A percentile compares a stretch with the other conserved stretches of the same genome.
Conservation (phyloP, 2,888 invertebrate species). For the Deilephila elpenor region DNA sequence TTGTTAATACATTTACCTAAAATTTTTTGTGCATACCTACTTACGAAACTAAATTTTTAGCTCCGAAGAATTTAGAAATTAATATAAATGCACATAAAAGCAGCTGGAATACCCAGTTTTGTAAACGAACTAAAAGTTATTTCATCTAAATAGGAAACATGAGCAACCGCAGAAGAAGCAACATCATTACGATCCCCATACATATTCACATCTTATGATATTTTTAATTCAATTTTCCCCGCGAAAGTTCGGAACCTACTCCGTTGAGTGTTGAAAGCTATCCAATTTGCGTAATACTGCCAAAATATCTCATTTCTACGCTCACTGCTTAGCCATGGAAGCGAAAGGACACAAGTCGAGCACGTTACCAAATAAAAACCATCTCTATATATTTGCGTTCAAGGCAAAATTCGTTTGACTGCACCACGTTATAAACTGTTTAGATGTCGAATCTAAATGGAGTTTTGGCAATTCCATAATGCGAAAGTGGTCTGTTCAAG, state of each 20-base stretch:
- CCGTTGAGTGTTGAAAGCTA: constrained; percentile 85
- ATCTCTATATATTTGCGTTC: constrained; percentile 41
- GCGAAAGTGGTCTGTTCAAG: constrained; percentile 85
- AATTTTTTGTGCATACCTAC: not conserved
- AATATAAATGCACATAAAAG: not conserved
- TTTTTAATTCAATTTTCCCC: constrained; percentile 84
- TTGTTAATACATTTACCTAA: not conserved
- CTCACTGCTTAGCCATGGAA: constrained; percentile 64
- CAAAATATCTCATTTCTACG: constrained; percentile 85
- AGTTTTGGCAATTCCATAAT: constrained; percentile 85
- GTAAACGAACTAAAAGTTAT: constrained; percentile 48
- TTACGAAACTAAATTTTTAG: not conserved
- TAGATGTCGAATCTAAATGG: constrained; percentile 63
- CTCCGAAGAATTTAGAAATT: not conserved
- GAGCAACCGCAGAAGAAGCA: constrained; percentile 59
- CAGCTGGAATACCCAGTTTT: not conserved
- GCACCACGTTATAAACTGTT: constrained; percentile 51
- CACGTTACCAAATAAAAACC: constrained; percentile 41
- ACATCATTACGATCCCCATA: constrained; percentile 79
- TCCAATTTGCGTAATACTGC: constrained; percentile 85
- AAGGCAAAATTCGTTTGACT: constrained; percentile 43
- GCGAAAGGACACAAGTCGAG: constrained; percentile 53
- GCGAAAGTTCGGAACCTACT: constrained; percentile 84
- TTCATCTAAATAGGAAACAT: constrained; percentile 55
- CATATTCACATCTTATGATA: constrained; percentile 83